Evolutionary conservation across 2,888 invertebrate species (phyloP), one percentile per base, ranked within the genome.

Genomic region (Leptopilina drosophilae): DNA sequence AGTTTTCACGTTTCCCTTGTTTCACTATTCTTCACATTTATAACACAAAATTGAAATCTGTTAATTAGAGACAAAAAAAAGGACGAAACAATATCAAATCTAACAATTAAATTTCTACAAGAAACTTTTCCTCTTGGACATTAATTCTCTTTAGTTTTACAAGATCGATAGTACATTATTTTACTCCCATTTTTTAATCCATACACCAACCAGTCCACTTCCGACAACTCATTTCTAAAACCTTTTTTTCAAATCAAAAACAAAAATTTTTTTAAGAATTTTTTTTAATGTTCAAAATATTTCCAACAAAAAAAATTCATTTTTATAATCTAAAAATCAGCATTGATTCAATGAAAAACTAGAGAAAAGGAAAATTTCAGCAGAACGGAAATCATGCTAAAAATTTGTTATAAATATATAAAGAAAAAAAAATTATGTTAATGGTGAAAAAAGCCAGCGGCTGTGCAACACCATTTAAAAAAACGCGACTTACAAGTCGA

Each of bases 401-500:
- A 73, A 1, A 49, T 49, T 49, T 49, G 2, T 8, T 49, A 2
- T 49, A 49, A 56, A 73, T 7, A 20, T 20, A 20, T 4, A 62
- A 20, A 59, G 2, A 59, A 15, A 59, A n/a, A 49, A 69, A 56
- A 56, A 56, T 6, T 1, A 33, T 73, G 73, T 73, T 73, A 73
- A 73, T 73, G 56, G 73, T 73, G 73, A 56, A 73, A 73, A 73
- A 73, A 73, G 73, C 73, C 56, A 73, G 26, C 33, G 73, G 73
- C 73, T 73, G 73, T 73, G 73, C 73, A 73, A 40, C 73, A 73
- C 73, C 73, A 73, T 80, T 56, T 12, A 77, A 42, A n/a, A 56
- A 77, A 67, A 69, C 78, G 75, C 77, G 67, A 76, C 59, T 67
- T 77, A 64, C 46, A 79, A 73, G 56, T 73, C 56, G 56, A 56